Conservation (phyloP, 2,888 invertebrate genomes). For the Trichopoda pennipes region DNA sequence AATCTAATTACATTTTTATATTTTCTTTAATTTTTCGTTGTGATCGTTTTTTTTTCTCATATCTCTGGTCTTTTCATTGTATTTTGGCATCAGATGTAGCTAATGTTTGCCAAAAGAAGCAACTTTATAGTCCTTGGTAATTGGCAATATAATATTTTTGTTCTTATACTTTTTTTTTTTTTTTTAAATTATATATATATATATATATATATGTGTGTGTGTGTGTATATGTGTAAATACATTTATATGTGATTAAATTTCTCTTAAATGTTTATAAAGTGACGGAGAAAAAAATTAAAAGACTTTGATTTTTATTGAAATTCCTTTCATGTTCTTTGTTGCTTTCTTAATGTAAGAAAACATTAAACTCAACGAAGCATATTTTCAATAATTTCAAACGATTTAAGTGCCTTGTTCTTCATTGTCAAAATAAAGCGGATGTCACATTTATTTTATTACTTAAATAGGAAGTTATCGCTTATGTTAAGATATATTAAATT, state of each 20-base stretch:
- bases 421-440: background rate
- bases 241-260: slow-evolving; percentile 6
- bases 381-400: background rate
- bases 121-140: slow-evolving; percentile 17
- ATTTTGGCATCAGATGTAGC: slow-evolving; percentile 65
- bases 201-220: too few species aligned
- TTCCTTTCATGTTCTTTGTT: slow-evolving; percentile 20
- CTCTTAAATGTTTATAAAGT: slow-evolving; percentile 16
- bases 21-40: slow-evolving; percentile 17
- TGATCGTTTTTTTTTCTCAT: slow-evolving; percentile 2
- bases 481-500: too few species aligned
- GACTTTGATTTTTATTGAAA: slow-evolving; percentile 40
- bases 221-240: background rate
- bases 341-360: slow-evolving; percentile 14
- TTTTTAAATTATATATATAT: too few species aligned
- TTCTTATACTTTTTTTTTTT: background rate
- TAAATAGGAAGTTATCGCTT: too few species aligned
- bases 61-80: background rate
- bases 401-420: background rate
- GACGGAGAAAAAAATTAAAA: slow-evolving; percentile 17
- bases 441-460: background rate
- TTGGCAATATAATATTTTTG: slow-evolving; percentile 33
- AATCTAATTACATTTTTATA: slow-evolving; percentile 64
- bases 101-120: slow-evolving; percentile 59
- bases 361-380: too few species aligned